phyloP scores from a whole-genome alignment of 2,797 vertebrate genomes.

The Podarcis siculus region DNA sequence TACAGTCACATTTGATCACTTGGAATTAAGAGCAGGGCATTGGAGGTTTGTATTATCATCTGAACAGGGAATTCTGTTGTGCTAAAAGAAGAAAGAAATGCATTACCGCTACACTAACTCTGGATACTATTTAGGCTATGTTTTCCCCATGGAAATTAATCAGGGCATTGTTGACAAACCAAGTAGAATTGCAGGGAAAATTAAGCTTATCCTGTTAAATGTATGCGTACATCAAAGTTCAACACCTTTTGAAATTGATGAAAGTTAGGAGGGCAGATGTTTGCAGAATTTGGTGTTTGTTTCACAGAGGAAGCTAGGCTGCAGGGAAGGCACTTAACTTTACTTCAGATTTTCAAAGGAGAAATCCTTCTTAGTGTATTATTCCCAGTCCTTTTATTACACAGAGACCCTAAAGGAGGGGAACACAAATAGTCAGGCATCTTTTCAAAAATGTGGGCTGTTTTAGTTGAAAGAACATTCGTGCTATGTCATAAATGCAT shows the following conservation, averaged over 20 bases:
- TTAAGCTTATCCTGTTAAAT: conserved; percentile 17
- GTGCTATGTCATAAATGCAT: not conserved
- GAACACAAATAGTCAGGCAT: not conserved
- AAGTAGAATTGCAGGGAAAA: conserved; percentile 3
- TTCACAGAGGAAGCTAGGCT: not conserved
- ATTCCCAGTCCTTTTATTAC: conserved; percentile 3
- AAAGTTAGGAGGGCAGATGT: conserved; percentile 1
- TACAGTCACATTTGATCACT: conserved; percentile 14
- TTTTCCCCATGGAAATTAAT: not conserved
- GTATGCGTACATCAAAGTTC: not conserved
- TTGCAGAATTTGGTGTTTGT: conserved; percentile 6
- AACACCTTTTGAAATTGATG: not conserved
- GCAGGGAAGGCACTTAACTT: not conserved
- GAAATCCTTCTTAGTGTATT: not conserved
- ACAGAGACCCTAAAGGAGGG: conserved; percentile 27
- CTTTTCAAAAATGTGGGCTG: not conserved
- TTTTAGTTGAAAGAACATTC: not conserved
- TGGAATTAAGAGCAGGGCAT: not conserved
- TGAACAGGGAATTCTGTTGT: conserved; percentile 16
- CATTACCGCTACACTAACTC: not conserved
- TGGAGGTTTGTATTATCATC: conserved; percentile 23
- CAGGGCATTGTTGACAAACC: not conserved
- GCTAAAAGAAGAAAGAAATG: not conserved
- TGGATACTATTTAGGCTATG: not conserved
- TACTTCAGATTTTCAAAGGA: conserved; percentile 16